phyloP scores from a whole-genome alignment of 1,140 invertebrate genomes.

The Chrysopa pallens region DNA sequence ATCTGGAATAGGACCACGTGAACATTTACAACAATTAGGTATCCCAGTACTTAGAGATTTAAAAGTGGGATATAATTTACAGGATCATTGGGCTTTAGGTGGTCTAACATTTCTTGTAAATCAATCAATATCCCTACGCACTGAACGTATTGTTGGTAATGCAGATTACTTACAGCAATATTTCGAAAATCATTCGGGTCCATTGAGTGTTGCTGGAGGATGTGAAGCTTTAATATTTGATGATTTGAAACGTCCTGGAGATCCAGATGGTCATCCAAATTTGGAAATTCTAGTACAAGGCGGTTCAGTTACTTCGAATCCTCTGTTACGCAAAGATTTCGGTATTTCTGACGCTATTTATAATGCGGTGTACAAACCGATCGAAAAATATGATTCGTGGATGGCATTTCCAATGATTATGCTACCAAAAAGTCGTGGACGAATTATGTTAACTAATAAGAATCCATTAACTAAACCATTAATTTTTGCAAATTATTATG shows the following conservation, averaged over 20 bases:
- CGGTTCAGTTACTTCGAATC: conserved; percentile 30
- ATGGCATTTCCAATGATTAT: conserved; percentile 37
- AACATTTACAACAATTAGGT: conserved; percentile 41
- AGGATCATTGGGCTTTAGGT: conserved; percentile 58
- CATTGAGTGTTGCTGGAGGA: conserved; percentile 57
- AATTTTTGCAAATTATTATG: conserved; percentile 46
- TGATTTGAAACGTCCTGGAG: conserved; percentile 43
- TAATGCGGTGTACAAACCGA: conserved; percentile 26
- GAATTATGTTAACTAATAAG: conserved; percentile 38
- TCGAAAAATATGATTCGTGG: conserved; percentile 33
- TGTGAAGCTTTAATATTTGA: conserved; percentile 63
- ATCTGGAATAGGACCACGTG: conserved; percentile 55
- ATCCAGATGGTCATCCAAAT: conserved; percentile 46
- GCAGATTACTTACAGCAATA: conserved; percentile 27
- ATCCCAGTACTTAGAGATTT: conserved; percentile 48
- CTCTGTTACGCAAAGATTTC: conserved; percentile 30
- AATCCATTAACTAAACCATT: conserved; percentile 45
- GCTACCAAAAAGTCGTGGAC: conserved; percentile 52
- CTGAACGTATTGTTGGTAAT: conserved; percentile 26
- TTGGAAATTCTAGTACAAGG: conserved; percentile 50
- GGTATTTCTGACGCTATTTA: conserved; percentile 36
- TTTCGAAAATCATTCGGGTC: conserved; percentile 37
- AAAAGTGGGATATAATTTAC: conserved; percentile 59
- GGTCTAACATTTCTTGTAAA: conserved; percentile 46
- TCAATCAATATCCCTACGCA: conserved; percentile 22